Conservation (phyloP, 2,888 invertebrate genomes). For the Drosophila histrio region DNA sequence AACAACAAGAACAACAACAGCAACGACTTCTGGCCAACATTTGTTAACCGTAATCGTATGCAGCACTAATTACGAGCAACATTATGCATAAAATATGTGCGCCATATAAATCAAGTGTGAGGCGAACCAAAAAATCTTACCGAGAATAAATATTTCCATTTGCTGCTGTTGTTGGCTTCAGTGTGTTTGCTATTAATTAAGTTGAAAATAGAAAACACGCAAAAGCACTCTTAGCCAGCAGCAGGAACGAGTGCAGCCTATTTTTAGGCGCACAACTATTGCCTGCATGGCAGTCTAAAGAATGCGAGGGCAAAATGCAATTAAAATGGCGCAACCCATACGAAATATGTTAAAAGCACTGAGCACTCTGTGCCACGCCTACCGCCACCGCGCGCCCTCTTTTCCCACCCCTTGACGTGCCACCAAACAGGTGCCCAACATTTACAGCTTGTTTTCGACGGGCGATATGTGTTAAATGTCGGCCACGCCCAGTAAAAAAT, state of each 20-base stretch:
- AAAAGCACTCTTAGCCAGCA: conserved; percentile 69
- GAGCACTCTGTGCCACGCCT: conserved; percentile 1
- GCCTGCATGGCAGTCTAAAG: conserved; percentile 62
- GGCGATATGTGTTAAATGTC: conserved; percentile 73
- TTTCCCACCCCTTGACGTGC: not conserved
- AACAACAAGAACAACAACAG: not conserved
- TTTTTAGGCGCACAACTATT: conserved; percentile 58
- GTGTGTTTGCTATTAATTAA: conserved; percentile 77
- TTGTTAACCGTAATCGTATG: conserved; percentile 44
- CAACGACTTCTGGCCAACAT: conserved; percentile 6
- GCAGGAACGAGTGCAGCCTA: conserved; percentile 54
- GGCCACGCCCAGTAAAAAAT: conserved; percentile 56
- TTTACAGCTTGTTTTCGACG: conserved; percentile 73
- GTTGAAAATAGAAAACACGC: conserved; percentile 78
- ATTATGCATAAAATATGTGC: conserved; percentile 76
- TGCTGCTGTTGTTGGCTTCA: conserved; percentile 24
- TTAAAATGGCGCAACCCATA: conserved; percentile 66
- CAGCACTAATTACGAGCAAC: conserved; percentile 68
- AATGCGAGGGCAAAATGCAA: conserved; percentile 66
- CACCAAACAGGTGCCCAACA: conserved; percentile 52
- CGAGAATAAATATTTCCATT: conserved; percentile 51
- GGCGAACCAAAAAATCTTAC: conserved; percentile 50
- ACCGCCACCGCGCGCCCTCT: not conserved
- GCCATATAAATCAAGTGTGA: conserved; percentile 69
- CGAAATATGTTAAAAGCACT: conserved; percentile 53